Conservation (phyloP, 1,140 invertebrate genomes). For the Aphelenchoides besseyi region DNA sequence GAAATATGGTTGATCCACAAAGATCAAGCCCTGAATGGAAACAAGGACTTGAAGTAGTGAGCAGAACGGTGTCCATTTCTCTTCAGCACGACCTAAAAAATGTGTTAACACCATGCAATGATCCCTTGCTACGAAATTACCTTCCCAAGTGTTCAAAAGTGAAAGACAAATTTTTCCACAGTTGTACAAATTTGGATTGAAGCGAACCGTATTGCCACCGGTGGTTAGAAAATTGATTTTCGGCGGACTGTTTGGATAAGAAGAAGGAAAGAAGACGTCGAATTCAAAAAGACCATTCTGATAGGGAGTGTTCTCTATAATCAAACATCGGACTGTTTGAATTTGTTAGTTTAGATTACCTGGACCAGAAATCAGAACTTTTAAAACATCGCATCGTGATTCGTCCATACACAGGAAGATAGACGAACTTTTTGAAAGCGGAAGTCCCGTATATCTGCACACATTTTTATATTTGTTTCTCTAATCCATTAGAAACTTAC, state of each 20-base stretch:
- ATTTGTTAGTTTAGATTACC: too few relatives aligned
- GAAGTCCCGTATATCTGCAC: constrained; percentile 83
- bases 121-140: too few relatives aligned
- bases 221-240: constrained; percentile 70
- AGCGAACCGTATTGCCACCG: constrained; percentile 68
- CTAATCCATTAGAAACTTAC: too few relatives aligned
- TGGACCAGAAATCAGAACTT: constrained; percentile 70
- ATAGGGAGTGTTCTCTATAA: constrained; percentile 72
- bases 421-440: constrained; percentile 85
- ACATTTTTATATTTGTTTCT: too few relatives aligned
- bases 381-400: constrained; percentile 69
- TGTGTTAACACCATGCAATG: too few relatives aligned
- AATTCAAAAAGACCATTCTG: constrained; percentile 69
- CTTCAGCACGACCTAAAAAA: too few relatives aligned
- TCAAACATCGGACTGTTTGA: too few relatives aligned
- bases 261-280: constrained; percentile 65
- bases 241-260: constrained; percentile 68
- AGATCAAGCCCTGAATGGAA: constrained; percentile 88
- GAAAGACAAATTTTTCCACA: constrained; percentile 71
- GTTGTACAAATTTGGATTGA: constrained; percentile 70
- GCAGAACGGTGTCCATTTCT: constrained; percentile 96
- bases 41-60: constrained; percentile 82
- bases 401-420: constrained; percentile 97
- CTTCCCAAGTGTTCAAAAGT: constrained; percentile 84
- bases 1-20: constrained; percentile 93